These are phyloP conservation scores for Latrodectus geometricus DNA, from an alignment of 1,140 invertebrate species.

Conservation along the genomic window DNA sequence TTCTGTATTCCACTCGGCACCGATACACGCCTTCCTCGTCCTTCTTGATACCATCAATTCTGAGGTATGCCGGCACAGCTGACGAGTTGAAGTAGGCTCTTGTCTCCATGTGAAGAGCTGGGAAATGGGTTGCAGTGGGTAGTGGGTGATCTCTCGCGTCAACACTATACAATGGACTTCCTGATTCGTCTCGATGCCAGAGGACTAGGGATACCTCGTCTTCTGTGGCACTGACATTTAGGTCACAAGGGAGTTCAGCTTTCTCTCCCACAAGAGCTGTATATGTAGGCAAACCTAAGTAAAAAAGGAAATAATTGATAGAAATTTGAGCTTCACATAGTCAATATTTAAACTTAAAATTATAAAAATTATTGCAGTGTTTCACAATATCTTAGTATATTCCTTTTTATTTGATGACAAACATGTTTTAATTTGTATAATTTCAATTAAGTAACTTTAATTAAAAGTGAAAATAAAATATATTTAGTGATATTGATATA, in stretches of 20 bases:
- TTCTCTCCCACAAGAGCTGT: constrained; percentile 78
- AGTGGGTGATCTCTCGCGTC: constrained; percentile 64
- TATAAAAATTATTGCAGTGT: too few species aligned
- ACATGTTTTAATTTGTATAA: too few species aligned
- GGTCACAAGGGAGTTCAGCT: constrained; percentile 84
- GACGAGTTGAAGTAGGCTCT: constrained; percentile 53
- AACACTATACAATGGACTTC: constrained; percentile 65
- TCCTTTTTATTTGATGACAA: too few species aligned
- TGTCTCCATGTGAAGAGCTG: constrained; percentile 35
- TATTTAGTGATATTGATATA: too few species aligned
- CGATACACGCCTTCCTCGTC: constrained; percentile 89
- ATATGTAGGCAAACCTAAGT: constrained; percentile 41
- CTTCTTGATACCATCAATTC: constrained; percentile 72
- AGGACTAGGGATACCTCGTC: constrained; percentile 79
- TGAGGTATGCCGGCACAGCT: constrained; percentile 41
- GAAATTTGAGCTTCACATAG: too few species aligned
- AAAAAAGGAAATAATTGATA: not conserved
- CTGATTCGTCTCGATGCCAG: constrained; percentile 80
- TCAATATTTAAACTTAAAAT: too few species aligned
- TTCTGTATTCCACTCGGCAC: constrained; percentile 89
- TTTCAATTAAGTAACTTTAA: too few species aligned
- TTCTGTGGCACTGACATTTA: constrained; percentile 75
- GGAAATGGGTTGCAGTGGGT: constrained; percentile 64
- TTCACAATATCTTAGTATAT: too few species aligned
- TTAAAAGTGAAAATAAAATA: too few species aligned